These are phyloP conservation scores for Palythoa grandis DNA, from an alignment of 92 coral and sea anemone genomes.

Conservation along the genomic window DNA sequence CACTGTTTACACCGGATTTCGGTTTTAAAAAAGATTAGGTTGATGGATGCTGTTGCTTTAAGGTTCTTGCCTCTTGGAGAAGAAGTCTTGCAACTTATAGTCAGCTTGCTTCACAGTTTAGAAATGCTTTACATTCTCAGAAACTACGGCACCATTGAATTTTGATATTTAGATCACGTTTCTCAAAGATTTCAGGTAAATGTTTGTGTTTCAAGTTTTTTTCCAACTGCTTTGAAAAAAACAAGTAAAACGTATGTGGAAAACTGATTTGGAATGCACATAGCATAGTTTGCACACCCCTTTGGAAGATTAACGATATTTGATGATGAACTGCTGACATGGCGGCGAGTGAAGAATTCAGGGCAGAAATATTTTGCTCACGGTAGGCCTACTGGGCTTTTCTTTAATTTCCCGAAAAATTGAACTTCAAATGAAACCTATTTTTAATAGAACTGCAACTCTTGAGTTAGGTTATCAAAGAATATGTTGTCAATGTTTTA, in stretches of 20 bases:
- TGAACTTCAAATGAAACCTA: not conserved
- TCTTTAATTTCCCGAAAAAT: not conserved
- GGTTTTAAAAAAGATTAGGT: not conserved
- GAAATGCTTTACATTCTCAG: not conserved
- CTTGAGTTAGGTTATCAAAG: not conserved
- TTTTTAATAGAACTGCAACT: not conserved
- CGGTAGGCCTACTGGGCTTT: not conserved
- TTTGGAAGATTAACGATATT: slow-evolving; percentile 13
- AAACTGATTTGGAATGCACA: not conserved
- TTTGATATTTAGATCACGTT: not conserved
- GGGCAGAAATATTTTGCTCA: not conserved
- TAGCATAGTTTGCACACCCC: not conserved
- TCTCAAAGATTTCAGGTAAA: not conserved
- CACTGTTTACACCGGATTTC: not conserved
- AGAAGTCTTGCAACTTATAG: not conserved
- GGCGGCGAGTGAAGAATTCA: not conserved
- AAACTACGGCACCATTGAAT: not conserved
- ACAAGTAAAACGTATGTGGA: not conserved
- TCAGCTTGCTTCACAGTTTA: not conserved
- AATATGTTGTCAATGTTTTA: not conserved
- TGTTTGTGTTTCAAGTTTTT: not conserved
- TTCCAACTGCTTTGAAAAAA: not conserved
- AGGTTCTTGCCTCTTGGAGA: not conserved
- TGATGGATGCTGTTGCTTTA: not conserved
- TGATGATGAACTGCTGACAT: slow-evolving; percentile 12